Evolutionary conservation across 2,113 vertebrate genomes (phyloP).

Genomic region (Corapipo altera): DNA sequence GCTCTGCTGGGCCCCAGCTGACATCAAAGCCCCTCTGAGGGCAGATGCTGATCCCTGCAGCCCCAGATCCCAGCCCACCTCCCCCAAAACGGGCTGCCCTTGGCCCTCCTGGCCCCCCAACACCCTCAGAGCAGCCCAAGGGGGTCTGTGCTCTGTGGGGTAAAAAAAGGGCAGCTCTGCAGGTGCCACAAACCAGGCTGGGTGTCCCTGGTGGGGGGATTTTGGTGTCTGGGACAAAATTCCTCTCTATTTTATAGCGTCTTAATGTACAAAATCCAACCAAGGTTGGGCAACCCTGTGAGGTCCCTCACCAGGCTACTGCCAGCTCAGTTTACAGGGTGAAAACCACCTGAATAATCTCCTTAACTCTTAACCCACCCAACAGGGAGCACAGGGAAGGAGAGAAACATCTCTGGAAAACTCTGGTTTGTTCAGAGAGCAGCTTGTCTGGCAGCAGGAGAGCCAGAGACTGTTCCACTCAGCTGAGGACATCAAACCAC

Average conservation of each 20-base stretch:
- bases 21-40: not conserved
- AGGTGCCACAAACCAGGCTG: not conserved
- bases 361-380: not conserved
- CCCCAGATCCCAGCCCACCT: not conserved
- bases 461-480: not conserved
- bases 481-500: not conserved
- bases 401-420: not conserved
- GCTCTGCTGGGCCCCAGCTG: not conserved
- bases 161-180: not conserved
- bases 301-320: not conserved
- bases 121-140: not conserved
- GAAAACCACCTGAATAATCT: not conserved
- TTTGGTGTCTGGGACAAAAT: not conserved
- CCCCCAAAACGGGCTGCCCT: not conserved
- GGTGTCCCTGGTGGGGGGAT: not conserved
- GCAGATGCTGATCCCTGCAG: not conserved
- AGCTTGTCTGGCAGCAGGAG: conserved; percentile 34
- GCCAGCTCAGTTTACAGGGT: not conserved
- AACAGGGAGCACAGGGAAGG: not conserved
- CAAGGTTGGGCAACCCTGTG: not conserved
- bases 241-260: not conserved
- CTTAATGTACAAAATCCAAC: fast-evolving
- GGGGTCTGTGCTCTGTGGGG: not conserved
- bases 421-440: not conserved
- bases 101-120: not conserved